phyloP scores from a whole-genome alignment of 1,140 invertebrate species.

The Stenopsyche tienmushanensis region DNA sequence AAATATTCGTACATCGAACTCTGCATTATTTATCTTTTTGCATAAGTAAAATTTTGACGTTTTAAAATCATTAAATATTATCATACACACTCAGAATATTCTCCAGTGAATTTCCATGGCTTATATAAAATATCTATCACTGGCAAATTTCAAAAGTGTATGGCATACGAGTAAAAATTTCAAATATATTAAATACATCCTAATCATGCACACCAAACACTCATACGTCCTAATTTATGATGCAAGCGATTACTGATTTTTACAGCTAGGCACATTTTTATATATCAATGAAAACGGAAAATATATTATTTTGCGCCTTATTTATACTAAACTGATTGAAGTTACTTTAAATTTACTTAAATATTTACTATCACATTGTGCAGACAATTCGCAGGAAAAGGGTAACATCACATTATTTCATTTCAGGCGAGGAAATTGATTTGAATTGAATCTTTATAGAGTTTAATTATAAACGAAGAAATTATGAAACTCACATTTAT shows the following conservation, averaged over 20 bases:
- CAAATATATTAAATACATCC: background rate
- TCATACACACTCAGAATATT: background rate
- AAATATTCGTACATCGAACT: background rate
- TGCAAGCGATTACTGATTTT: no score
- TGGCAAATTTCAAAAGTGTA: background rate
- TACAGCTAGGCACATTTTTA: no score
- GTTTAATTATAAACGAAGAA: no score
- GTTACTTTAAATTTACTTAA: background rate
- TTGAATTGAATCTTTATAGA: no score
- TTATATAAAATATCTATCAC: background rate
- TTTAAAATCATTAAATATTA: background rate
- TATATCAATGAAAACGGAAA: background rate
- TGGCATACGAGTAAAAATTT: background rate
- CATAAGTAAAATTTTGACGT: no score
- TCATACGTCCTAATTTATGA: no score
- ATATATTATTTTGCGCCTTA: background rate
- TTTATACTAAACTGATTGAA: background rate
- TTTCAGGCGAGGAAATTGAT: no score
- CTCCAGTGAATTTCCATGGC: background rate
- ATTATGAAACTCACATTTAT: no score
- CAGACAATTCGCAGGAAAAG: background rate
- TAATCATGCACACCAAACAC: background rate
- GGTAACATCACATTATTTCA: no score
- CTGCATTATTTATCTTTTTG: no score
- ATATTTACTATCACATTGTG: constrained; percentile 27